Evolutionary conservation across 1,140 invertebrate species (phyloP), one percentile per base, ranked within the genome.

Genomic region (Diachasma alloeum): DNA sequence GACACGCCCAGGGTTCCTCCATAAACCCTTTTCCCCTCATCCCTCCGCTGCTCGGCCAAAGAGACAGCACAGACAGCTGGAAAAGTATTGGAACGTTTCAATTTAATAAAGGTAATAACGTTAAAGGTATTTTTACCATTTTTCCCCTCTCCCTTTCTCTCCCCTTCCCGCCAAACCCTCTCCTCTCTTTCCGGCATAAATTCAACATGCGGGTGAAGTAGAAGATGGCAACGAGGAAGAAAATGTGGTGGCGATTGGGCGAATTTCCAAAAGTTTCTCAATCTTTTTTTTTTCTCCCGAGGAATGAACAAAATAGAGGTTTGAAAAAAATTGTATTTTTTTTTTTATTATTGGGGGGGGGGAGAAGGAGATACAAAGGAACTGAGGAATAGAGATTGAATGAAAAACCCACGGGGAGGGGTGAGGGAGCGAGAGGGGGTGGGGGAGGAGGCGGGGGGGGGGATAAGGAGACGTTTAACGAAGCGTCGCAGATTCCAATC

Each of bases 21-120:
- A 83, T 83, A 84, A 84, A 86, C 77, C 59, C 59, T 63, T 26
- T 5, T 2, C 10, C 17, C 22, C n/a, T 31, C 53, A 22, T 9
- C 24, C 59, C 59, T 4, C 24, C 76, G 77, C 79, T 78, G 81
- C 81, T 83, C 82, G 42, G 81, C 82, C 81, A 84, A 83, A 71
- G 24, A 39, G 59, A 15, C 67, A 69, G 66, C 66, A 69, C 70
- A 26, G 59, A 63, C 22, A 69, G 66, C 24, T 39, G 42, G 39
- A 46, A 36, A 70, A 26, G 44, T 71, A 46, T 56, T 26, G 48
- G 69, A 73, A 78, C 81, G 81, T 86, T 83, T 63, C 85, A 88
- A 90, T 90, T 88, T 89, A 88, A 89, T 90, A 90, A 90, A 89
- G 86, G 87, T 87, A 90, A 89, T 90, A 88, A 87, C 82, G 80